phyloP scores from a whole-genome alignment of 1,140 invertebrate genomes.

The Dryas iulia region DNA sequence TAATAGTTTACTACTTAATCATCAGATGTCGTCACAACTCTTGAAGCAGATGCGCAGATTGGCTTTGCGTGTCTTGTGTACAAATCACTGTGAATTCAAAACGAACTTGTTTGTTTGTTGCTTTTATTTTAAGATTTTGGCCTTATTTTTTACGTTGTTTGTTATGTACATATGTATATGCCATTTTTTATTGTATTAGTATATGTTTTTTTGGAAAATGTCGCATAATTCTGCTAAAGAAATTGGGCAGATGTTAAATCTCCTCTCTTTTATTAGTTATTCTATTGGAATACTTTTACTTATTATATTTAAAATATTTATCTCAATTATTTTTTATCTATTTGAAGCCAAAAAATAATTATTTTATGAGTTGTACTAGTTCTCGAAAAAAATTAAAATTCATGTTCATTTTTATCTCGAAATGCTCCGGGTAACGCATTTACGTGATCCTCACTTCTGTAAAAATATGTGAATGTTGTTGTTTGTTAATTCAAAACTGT shows the following conservation, averaged over 20 bases:
- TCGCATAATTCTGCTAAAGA: too few relatives aligned
- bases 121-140: too few relatives aligned
- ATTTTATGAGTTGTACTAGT: not conserved
- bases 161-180: too few relatives aligned
- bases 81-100: not conserved
- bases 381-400: not conserved
- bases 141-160: not conserved
- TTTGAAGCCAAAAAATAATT: not conserved
- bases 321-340: too few relatives aligned
- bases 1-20: conserved; percentile 19
- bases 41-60: conserved; percentile 12
- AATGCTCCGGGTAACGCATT: not conserved
- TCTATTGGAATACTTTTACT: too few relatives aligned
- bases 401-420: not conserved
- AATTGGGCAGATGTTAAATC: too few relatives aligned
- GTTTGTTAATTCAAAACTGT: not conserved
- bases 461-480: not conserved
- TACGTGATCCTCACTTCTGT: not conserved
- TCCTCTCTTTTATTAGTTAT: too few relatives aligned
- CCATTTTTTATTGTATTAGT: too few relatives aligned
- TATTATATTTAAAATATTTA: too few relatives aligned
- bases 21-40: conserved; percentile 15
- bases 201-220: too few relatives aligned
- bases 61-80: conserved; percentile 1
- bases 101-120: not conserved